These are phyloP conservation scores for Rynchops niger DNA, from an alignment of 2,113 vertebrate species.

Conservation along the genomic window DNA sequence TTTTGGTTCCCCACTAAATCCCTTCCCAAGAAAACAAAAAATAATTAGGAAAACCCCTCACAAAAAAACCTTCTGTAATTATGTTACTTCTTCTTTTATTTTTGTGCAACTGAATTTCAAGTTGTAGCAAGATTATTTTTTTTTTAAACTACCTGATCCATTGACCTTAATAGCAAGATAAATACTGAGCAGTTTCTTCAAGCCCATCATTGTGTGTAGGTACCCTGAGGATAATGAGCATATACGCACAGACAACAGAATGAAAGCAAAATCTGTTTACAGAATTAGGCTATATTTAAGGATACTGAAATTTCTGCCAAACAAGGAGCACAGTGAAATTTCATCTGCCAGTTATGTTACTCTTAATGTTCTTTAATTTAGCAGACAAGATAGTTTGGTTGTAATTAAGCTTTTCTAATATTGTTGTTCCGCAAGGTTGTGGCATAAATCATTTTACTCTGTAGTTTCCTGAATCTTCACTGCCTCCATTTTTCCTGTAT, in stretches of 20 bases:
- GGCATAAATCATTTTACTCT: background rate
- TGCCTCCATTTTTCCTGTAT: background rate
- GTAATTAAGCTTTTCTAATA: slow-evolving; percentile 55
- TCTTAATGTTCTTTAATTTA: slow-evolving; percentile 55
- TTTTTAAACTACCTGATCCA: background rate
- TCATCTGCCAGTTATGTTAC: slow-evolving; percentile 22
- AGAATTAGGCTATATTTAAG: background rate
- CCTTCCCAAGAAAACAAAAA: background rate
- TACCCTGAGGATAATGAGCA: background rate
- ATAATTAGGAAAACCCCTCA: background rate
- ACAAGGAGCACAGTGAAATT: slow-evolving; percentile 17
- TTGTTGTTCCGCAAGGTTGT: slow-evolving; percentile 4
- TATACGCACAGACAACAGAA: background rate
- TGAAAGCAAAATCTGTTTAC: background rate
- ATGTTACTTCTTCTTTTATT: background rate
- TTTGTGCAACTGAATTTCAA: background rate
- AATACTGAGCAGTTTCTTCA: background rate
- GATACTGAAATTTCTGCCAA: slow-evolving; percentile 24
- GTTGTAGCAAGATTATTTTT: background rate
- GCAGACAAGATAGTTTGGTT: slow-evolving; percentile 17
- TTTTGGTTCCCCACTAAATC: background rate
- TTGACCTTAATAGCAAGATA: background rate
- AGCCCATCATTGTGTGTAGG: background rate
- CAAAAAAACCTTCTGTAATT: background rate
- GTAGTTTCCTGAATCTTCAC: background rate